Base-by-base conservation (phyloP, 2,113 vertebrate genomes). In the Onychostoma macrolepis region DNA sequence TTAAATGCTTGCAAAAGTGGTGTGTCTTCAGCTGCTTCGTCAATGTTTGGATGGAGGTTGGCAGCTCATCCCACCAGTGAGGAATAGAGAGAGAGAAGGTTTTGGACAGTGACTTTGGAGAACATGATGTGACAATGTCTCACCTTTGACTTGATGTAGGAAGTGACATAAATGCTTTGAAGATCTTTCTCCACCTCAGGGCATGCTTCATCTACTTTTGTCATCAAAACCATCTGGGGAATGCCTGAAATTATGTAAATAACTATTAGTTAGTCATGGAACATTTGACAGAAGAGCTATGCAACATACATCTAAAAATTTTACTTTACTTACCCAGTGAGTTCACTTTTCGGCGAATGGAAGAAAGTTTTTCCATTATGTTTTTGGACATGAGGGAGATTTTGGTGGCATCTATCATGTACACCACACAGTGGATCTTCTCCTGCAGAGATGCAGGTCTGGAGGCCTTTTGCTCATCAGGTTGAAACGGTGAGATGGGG, bases 161-260 rank as follows among this genome's bases (percentile, higher is more conserved):
- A 75, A 26, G 91, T 93, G 85, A 0, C 45, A 72, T 93, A 94
- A 65, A 93, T 74, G 26, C 88, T 92, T 43, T 74, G 87, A 41
- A 93, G 63, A 53, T 93, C 85, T 7, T 89, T 41, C 11, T 87
- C 84, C 71, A 93, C 92, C 9, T 86, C 88, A 0, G 89, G 90
- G 82, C 94, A 94, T 41, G 92, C 94, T 83, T 93, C 89, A 48
- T 94, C 94, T 17, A 94, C 87, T 90, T 94, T 93, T 28, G 94
- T 93, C 91, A 94, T 91, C 65, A 94, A 83, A 41, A 94, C 56
- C 38, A 94, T 77, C 88, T 94, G 93, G 63, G 93, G 89, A 30
- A 94, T 86, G n/a, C 89, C 93, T 94, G 53, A 65, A 65, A 61
- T n/a, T n/a, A n/a, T n/a, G 12, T 5, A n/a, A n/a, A n/a, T n/a